A percentile compares a stretch with the other conserved stretches of the same genome.
Evolutionary conservation across 2,113 vertebrate species (phyloP).

Genomic region (Mormoops blainvillei): DNA sequence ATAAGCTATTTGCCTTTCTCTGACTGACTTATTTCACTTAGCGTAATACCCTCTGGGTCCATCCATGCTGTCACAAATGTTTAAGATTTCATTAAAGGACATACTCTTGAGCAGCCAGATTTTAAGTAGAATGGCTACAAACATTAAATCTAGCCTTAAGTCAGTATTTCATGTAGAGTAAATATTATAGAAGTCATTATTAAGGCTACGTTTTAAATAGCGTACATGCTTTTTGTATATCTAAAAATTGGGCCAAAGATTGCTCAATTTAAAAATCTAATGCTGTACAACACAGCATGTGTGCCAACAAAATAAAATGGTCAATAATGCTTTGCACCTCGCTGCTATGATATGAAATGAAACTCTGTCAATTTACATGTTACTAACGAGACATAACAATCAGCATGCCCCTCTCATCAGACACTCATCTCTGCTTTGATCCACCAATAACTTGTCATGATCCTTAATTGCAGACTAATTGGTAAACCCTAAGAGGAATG

Average conservation of each 20-base stretch:
- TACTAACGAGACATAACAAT: constrained; percentile 16
- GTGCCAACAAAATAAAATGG: background rate
- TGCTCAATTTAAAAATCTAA: background rate
- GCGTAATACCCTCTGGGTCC: background rate
- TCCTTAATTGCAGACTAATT: constrained; percentile 5
- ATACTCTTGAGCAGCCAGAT: background rate
- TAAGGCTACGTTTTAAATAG: background rate
- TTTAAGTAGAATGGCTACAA: background rate
- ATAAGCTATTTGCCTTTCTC: background rate
- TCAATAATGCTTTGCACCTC: background rate
- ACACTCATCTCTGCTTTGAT: background rate
- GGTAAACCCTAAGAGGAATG: background rate
- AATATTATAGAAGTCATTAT: background rate
- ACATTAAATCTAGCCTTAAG: background rate
- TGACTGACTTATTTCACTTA: background rate
- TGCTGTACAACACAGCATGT: background rate
- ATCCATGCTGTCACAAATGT: background rate
- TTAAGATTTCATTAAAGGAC: background rate
- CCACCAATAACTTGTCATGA: background rate
- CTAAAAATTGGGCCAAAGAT: background rate
- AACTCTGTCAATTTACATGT: background rate
- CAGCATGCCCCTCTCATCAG: background rate
- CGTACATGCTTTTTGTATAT: background rate
- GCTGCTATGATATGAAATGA: background rate
- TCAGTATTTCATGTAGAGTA: background rate